phyloP scores from a whole-genome alignment of 2,113 vertebrate genomes.

The Syrrhaptes paradoxus region DNA sequence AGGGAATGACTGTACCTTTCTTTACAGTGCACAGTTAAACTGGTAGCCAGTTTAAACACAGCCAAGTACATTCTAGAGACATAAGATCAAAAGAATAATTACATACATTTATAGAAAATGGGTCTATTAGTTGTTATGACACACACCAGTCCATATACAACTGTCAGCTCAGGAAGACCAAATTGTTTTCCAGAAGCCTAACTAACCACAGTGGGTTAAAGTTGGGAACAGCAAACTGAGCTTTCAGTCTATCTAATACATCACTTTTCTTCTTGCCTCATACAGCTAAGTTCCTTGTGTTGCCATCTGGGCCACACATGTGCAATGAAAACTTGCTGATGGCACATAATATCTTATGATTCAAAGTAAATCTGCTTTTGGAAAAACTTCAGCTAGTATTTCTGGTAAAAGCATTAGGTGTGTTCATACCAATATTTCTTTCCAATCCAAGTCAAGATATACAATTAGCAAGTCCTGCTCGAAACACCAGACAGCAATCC shows the following conservation, averaged over 20 bases:
- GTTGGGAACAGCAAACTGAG: background rate
- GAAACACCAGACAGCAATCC: background rate
- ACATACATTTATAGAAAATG: background rate
- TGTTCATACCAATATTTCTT: background rate
- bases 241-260: background rate
- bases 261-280: background rate
- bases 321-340: background rate
- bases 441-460: background rate
- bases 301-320: background rate
- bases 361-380: background rate
- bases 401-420: background rate
- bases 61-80: background rate
- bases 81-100: background rate
- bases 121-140: background rate
- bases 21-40: background rate
- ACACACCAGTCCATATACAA: background rate
- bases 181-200: background rate
- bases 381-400: background rate
- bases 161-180: background rate
- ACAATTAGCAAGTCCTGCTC: background rate
- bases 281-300: rapidly evolving
- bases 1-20: background rate
- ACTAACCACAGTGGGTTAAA: background rate
- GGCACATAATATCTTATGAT: background rate
- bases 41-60: background rate